A percentile compares a stretch with the other conserved stretches of the same genome.
These are phyloP conservation scores for Heliothis virescens DNA, from an alignment of 1,140 invertebrate genomes.

Conservation along the genomic window DNA sequence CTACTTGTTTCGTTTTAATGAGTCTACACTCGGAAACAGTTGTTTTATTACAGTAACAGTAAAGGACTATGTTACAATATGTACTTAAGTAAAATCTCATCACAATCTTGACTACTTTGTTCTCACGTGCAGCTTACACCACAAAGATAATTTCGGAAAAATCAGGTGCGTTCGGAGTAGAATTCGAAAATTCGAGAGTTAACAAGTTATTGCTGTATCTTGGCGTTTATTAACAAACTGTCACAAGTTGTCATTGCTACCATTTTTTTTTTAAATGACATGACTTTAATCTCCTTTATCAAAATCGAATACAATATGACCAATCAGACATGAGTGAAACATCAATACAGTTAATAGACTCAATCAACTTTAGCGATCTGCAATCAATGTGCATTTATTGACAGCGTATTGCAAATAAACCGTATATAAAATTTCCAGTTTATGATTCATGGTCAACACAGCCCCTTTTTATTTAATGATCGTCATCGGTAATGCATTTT, in stretches of 20 bases:
- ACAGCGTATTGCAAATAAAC: conserved; percentile 52
- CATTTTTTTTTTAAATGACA: background rate
- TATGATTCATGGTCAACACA: conserved; percentile 66
- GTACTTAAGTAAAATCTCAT: no score
- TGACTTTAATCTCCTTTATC: background rate
- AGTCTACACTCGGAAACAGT: background rate
- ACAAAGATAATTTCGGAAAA: no score
- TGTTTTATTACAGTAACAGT: background rate
- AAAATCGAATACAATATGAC: conserved; percentile 8
- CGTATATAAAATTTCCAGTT: conserved; percentile 62
- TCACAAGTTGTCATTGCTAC: no score
- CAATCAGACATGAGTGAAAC: conserved; percentile 20
- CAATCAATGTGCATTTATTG: conserved; percentile 64
- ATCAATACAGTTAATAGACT: conserved; percentile 39
- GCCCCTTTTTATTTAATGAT: conserved; percentile 4
- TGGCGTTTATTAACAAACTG: no score
- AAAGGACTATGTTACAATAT: background rate
- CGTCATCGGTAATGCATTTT: conserved; percentile 7
- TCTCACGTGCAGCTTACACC: no score
- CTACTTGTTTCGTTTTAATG: background rate
- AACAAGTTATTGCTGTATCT: no score
- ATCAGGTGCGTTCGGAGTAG: no score
- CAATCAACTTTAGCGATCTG: conserved; percentile 47
- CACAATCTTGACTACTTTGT: no score
- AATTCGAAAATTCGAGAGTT: no score